Evolutionary conservation across 2,797 vertebrate genomes (phyloP).

Genomic region (Xenentodon cancila): DNA sequence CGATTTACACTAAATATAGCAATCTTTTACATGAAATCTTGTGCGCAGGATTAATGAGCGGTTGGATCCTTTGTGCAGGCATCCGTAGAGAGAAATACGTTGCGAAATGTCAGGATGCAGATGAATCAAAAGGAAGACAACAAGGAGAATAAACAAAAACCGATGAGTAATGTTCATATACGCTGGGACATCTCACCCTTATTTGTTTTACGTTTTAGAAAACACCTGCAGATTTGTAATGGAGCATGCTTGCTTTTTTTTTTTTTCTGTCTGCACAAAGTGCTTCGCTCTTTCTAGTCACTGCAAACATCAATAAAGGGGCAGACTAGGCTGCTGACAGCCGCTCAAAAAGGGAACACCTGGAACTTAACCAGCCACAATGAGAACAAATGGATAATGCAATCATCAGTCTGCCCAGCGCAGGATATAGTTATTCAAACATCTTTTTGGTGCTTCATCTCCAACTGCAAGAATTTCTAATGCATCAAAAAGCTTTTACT

Average conservation of each 20-base stretch:
- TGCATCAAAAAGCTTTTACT: slow-evolving; percentile 57
- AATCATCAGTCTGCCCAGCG: slow-evolving; percentile 40
- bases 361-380: slow-evolving; percentile 61
- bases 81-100: slow-evolving; percentile 35
- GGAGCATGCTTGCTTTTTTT: slow-evolving; percentile 54
- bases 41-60: slow-evolving; percentile 53
- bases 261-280: slow-evolving; percentile 40
- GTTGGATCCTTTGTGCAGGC: slow-evolving; percentile 42
- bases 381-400: slow-evolving; percentile 49
- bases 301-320: slow-evolving; percentile 71
- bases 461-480: slow-evolving; percentile 47
- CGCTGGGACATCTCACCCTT: slow-evolving; percentile 43
- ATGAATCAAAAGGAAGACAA: slow-evolving; percentile 19
- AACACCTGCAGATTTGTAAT: slow-evolving; percentile 74
- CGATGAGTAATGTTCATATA: slow-evolving; percentile 53
- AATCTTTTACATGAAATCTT: slow-evolving; percentile 40
- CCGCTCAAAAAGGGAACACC: slow-evolving; percentile 64
- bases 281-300: slow-evolving; percentile 49
- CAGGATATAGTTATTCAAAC: slow-evolving; percentile 55
- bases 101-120: slow-evolving; percentile 27
- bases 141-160: slow-evolving; percentile 28
- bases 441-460: slow-evolving; percentile 56
- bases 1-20: slow-evolving; percentile 68
- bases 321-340: slow-evolving; percentile 61
- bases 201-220: slow-evolving; percentile 63